Percentiles rank a stretch among this genome's conserved stretches.
Conservation (phyloP, 2,888 invertebrate genomes). For the Oeneis ivallda region DNA sequence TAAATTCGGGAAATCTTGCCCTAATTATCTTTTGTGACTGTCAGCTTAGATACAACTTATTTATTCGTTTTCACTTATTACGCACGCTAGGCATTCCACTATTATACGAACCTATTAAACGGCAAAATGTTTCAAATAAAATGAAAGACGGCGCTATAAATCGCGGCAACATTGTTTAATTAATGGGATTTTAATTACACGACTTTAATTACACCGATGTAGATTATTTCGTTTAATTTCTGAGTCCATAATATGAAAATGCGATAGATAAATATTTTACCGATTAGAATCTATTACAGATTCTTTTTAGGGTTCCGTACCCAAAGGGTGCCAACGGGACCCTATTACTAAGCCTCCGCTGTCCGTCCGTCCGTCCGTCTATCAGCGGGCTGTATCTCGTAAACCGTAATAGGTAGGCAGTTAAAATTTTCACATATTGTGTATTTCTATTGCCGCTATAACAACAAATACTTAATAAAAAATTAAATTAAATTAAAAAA, state of each 20-base stretch:
- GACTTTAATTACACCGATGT: constrained; percentile 14
- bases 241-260: constrained; percentile 12
- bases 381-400: too few species aligned
- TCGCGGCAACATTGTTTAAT: constrained; percentile 4
- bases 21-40: not conserved
- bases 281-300: constrained; percentile 11
- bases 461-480: too few species aligned
- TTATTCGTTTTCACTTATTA: not conserved
- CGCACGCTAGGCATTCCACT: too few species aligned
- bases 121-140: constrained; percentile 9
- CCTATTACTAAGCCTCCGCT: too few species aligned
- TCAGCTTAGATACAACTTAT: not conserved
- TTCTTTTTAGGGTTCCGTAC: too few species aligned
- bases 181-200: constrained; percentile 15
- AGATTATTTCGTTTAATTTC: constrained; percentile 18
- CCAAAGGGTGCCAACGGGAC: too few species aligned
- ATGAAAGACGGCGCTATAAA: constrained; percentile 2
- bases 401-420: too few species aligned
- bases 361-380: too few species aligned
- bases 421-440: too few species aligned
- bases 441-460: too few species aligned
- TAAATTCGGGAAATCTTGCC: not conserved
- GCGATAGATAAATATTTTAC: constrained; percentile 2
- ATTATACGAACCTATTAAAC: too few species aligned
- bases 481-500: too few species aligned